Conservation (phyloP, 2,888 invertebrate genomes). For the Polymixis flavicincta region DNA sequence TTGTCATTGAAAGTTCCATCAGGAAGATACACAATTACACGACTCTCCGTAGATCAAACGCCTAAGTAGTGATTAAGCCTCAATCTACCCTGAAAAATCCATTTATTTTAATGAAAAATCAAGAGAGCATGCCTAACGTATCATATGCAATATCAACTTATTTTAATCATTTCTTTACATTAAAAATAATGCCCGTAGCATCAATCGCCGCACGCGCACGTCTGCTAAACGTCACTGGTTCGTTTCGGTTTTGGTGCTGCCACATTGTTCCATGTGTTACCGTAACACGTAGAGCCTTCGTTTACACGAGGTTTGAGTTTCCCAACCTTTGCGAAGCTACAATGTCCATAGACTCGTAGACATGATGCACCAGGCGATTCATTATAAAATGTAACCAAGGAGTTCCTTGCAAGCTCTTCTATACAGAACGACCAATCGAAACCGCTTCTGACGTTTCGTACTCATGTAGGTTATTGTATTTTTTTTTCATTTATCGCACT, state of each 20-base stretch:
- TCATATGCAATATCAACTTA: slow-evolving; percentile 11
- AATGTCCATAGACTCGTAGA: too few species aligned
- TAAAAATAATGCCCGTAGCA: slow-evolving; percentile 46
- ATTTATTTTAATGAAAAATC: slow-evolving; percentile 61
- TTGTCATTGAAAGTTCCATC: not conserved
- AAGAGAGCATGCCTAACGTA: slow-evolving; percentile 25
- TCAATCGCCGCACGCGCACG: slow-evolving; percentile 21
- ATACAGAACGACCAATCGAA: not conserved
- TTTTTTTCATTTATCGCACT: not conserved
- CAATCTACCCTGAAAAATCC: slow-evolving; percentile 55
- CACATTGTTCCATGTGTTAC: not conserved
- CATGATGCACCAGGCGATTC: not conserved
- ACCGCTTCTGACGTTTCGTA: not conserved
- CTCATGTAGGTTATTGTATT: not conserved
- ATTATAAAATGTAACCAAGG: not conserved
- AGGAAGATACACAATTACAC: not conserved
- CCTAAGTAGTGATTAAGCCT: not conserved
- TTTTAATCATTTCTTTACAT: slow-evolving; percentile 57
- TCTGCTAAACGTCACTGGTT: slow-evolving; percentile 2
- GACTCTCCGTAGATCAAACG: not conserved
- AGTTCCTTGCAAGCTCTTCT: not conserved
- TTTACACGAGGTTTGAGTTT: not conserved
- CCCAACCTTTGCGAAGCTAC: not conserved
- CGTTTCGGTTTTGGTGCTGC: not conserved
- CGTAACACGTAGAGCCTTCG: not conserved